A percentile compares a stretch with the other conserved stretches of the same genome.
phyloP scores from a whole-genome alignment of 2,888 invertebrate species.

The Pachydiplax longipennis region DNA sequence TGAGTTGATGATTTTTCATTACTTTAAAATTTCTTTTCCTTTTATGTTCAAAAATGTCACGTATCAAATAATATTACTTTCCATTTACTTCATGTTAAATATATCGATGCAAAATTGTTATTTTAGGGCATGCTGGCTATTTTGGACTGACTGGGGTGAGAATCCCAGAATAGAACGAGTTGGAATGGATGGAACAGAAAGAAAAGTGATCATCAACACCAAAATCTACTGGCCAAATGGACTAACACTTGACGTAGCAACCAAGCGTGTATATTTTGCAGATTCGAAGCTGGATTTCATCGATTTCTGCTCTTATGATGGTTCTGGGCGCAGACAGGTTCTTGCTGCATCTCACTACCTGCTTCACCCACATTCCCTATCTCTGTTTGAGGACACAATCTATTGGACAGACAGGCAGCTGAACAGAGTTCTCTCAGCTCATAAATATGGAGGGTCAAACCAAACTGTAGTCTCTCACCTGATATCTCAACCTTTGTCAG shows the following conservation, averaged over 20 bases:
- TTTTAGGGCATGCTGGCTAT: constrained; percentile 77
- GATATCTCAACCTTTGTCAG: constrained; percentile 93
- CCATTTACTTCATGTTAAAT: not conserved
- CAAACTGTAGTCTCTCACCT: constrained; percentile 94
- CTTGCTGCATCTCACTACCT: constrained; percentile 89
- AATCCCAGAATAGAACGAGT: constrained; percentile 94
- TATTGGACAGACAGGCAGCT: constrained; percentile 97
- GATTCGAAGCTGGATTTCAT: constrained; percentile 98
- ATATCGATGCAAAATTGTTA: not conserved
- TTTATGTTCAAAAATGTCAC: not conserved
- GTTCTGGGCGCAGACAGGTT: constrained; percentile 84
- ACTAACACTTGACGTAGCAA: constrained; percentile 93
- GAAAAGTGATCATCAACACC: constrained; percentile 85
- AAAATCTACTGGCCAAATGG: constrained; percentile 99
- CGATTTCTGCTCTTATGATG: constrained; percentile 97
- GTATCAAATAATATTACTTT: not conserved
- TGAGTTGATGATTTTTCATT: not conserved
- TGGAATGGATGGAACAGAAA: constrained; percentile 92
- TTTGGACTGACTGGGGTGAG: constrained; percentile 99
- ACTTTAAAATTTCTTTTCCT: not conserved
- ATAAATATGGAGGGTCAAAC: constrained; percentile 90
- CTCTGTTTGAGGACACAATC: constrained; percentile 93
- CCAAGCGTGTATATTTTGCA: constrained; percentile 93
- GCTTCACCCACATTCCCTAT: constrained; percentile 92
- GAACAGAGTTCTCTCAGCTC: constrained; percentile 87